A percentile compares a stretch with the other conserved stretches of the same genome.
phyloP scores from a whole-genome alignment of 30 jellyfish, hydroid and myxozoan genomes.

The Sanderia malayensis region DNA sequence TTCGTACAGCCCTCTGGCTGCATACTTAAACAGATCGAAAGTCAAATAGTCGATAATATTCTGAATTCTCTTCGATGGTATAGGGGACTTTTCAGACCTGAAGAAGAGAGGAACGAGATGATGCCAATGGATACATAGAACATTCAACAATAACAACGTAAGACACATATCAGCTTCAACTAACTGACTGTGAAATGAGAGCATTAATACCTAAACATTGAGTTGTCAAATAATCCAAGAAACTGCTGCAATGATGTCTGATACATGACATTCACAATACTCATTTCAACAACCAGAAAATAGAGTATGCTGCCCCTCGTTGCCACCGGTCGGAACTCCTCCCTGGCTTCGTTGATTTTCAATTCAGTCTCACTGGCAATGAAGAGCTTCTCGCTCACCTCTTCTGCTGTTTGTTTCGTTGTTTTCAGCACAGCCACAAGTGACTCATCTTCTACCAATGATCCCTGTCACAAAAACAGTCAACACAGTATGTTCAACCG shows the following conservation, averaged over 20 bases:
- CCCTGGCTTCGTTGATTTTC: slow-evolving; percentile 89
- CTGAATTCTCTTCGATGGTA: slow-evolving; percentile 82
- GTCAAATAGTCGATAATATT: slow-evolving; percentile 84
- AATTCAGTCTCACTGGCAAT: slow-evolving; percentile 92
- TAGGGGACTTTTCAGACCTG: slow-evolving; percentile 96
- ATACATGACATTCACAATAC: slow-evolving; percentile 94
- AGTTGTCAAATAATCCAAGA: slow-evolving; percentile 69
- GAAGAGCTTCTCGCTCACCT: slow-evolving; percentile 89
- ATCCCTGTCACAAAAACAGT: slow-evolving; percentile 67
- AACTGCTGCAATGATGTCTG: slow-evolving; percentile 95
- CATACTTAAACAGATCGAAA: slow-evolving; percentile 78
- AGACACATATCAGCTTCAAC: no score
- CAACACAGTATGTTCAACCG: no score
- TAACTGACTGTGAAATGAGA: no score
- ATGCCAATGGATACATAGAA: no score
- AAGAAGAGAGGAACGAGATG: no score
- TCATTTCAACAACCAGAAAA: slow-evolving; percentile 94
- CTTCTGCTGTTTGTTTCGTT: slow-evolving; percentile 91
- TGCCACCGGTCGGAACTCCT: slow-evolving; percentile 95
- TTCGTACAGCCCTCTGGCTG: slow-evolving; percentile 91
- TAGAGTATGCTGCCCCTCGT: slow-evolving; percentile 92
- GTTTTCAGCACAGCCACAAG: slow-evolving; percentile 86
- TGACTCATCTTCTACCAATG: slow-evolving; percentile 92
- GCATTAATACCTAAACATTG: slow-evolving; percentile 82
- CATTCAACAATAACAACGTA: no score